Conservation (phyloP, 1,140 invertebrate species). For the Tetramorium simillimum region DNA sequence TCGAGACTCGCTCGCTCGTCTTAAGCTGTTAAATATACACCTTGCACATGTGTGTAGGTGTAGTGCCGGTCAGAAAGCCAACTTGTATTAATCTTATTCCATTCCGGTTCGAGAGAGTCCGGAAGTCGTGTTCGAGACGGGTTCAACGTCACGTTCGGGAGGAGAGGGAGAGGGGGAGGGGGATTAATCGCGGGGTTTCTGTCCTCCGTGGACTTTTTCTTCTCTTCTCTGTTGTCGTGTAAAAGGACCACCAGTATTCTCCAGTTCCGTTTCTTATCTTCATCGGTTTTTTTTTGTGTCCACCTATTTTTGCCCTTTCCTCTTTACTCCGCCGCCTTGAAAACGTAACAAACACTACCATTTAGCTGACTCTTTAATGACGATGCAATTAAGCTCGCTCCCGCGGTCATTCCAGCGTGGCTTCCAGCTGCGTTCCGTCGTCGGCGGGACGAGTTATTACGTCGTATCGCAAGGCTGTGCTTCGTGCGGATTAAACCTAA, state of each 20-base stretch:
- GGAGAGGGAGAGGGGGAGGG: too few species aligned
- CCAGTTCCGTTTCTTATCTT: neutral
- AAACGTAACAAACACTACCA: constrained; percentile 45
- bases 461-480: constrained; percentile 6
- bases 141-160: constrained; percentile 40
- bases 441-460: constrained; percentile 19
- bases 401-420: constrained; percentile 31
- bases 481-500: neutral
- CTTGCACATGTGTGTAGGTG: constrained; percentile 46
- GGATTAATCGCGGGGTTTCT: constrained; percentile 12
- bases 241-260: constrained; percentile 12
- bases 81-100: constrained; percentile 52
- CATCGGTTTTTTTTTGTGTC: neutral
- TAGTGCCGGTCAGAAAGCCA: neutral
- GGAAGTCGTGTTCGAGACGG: constrained; percentile 40
- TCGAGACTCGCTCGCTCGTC: constrained; percentile 3
- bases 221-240: neutral
- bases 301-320: neutral
- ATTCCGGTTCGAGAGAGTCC: constrained; percentile 47
- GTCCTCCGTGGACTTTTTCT: neutral
- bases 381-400: constrained; percentile 42
- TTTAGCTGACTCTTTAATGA: constrained; percentile 46
- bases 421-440: constrained; percentile 7
- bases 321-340: neutral
- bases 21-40: constrained; percentile 52